A percentile compares a stretch with the other conserved stretches of the same genome.
Conservation (phyloP, 2,888 invertebrate genomes). For the Rhimphoctona megacephalus region DNA sequence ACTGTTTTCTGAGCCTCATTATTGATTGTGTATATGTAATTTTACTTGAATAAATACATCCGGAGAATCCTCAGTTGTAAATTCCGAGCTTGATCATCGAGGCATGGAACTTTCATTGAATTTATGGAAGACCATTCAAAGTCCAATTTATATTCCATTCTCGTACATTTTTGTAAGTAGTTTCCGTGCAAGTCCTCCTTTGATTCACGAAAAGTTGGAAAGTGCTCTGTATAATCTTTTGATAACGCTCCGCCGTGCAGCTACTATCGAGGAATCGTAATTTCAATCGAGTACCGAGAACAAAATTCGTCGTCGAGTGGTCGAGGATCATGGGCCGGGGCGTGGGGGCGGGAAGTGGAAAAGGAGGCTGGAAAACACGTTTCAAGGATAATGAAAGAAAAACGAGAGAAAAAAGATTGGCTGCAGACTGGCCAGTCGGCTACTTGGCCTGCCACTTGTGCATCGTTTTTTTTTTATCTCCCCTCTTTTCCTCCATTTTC, state of each 20-base stretch:
- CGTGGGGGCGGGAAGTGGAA: background rate
- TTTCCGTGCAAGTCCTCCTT: constrained; percentile 15
- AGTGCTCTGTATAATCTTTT: constrained; percentile 41
- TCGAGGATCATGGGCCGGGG: background rate
- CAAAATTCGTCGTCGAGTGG: constrained; percentile 24
- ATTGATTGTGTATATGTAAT: background rate
- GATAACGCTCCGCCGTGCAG: constrained; percentile 16
- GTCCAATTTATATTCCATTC: constrained; percentile 19
- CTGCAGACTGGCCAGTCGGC: constrained; percentile 51
- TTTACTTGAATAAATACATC: background rate
- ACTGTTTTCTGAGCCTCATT: background rate
- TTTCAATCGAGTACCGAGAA: constrained; percentile 49
- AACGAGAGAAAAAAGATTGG: constrained; percentile 36
- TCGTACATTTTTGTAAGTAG: constrained; percentile 1
- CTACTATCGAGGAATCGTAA: constrained; percentile 24
- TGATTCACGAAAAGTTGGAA: constrained; percentile 8
- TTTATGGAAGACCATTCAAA: constrained; percentile 8
- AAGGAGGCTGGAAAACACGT: constrained; percentile 3
- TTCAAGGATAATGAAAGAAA: constrained; percentile 38
- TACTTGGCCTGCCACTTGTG: constrained; percentile 56
- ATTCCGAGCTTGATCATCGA: background rate
- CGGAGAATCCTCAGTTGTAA: background rate
- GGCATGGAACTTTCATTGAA: constrained; percentile 8
- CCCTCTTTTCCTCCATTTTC: background rate
- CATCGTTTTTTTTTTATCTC: constrained; percentile 4